Evolutionary conservation across 1,140 invertebrate genomes (phyloP), one percentile per base, ranked within the genome.

Genomic region (Brachionus plicatilis): DNA sequence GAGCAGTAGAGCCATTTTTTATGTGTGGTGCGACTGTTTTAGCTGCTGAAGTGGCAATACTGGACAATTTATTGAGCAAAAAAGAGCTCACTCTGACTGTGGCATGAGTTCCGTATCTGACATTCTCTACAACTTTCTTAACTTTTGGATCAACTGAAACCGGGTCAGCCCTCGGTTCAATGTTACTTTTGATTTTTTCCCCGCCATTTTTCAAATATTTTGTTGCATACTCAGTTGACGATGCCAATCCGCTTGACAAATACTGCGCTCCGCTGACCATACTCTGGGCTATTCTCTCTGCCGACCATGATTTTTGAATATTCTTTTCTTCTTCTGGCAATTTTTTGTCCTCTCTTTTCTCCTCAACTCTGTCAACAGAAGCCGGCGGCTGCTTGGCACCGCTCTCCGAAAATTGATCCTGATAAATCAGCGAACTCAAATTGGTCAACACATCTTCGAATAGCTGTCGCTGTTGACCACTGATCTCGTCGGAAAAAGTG

Each of bases 21-120:
- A 82, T 65, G 27, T 82, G 79, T 6, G 79, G 79, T 14, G 79
- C 50, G 0, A 82, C 79, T 68, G 53, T 65, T 37, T 66, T 82
- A 24, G 53, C 79, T 24, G 65, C 43, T 12, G 50, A 65, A 17
- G 8, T 82, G 5, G 79, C 79, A 43, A 82, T 65, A 1, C 27
- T 65, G 0, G 53, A 43, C 45, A 82, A 68, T 82, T 82, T 82
- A 47, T 82, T 65, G 14, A 82, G 11, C 8, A 82, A 45, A 68
- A 33, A 82, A 68, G 50, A 65, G 33, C 79, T 82, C 0, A 82
- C 79, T 33, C 53, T 24, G 53, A 82, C 79, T 66, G 79, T 82
- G 24, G 27, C 79, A 68, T 82, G 79, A 29, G 79, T 82, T 24
- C 79, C 79, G 17, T 60, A 45, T 60, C 43, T 24, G 2, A 82